Percentiles rank a stretch among this genome's conserved stretches.
Conservation (phyloP, 2,888 invertebrate species). For the Erebia palarica region DNA sequence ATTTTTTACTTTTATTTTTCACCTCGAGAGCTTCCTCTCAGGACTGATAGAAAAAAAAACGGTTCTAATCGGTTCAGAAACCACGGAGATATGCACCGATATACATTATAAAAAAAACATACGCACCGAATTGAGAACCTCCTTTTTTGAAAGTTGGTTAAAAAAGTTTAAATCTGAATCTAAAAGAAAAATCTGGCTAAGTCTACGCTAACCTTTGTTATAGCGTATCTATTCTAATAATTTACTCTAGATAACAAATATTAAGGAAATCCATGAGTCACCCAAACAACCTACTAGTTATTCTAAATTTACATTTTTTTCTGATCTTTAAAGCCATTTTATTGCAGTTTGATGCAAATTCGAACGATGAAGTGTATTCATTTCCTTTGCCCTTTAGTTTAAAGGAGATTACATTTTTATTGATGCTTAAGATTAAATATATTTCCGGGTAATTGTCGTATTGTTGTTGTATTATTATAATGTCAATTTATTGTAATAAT, state of each 20-base stretch:
- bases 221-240: neutral
- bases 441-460: slow-evolving; percentile 11
- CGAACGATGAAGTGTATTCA: slow-evolving; percentile 11
- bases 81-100: too few species aligned
- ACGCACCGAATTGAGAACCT: too few species aligned
- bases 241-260: neutral
- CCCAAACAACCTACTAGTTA: neutral
- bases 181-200: too few species aligned
- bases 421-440: neutral
- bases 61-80: too few species aligned
- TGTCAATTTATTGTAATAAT: neutral
- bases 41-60: too few species aligned
- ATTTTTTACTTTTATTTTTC: too few species aligned
- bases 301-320: slow-evolving; percentile 25
- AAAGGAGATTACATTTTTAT: slow-evolving; percentile 8
- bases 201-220: too few species aligned
- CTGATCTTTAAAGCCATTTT: slow-evolving; percentile 5
- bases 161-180: too few species aligned
- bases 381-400: slow-evolving; percentile 25
- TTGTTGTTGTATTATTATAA: neutral
- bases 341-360: slow-evolving; percentile 26
- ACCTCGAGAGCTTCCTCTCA: too few species aligned
- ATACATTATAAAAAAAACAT: too few species aligned
- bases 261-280: slow-evolving; percentile 19
- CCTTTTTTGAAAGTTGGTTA: too few species aligned